Evolutionary conservation across 1,140 invertebrate genomes (phyloP).

Genomic region (Trypoxylus dichotomus): DNA sequence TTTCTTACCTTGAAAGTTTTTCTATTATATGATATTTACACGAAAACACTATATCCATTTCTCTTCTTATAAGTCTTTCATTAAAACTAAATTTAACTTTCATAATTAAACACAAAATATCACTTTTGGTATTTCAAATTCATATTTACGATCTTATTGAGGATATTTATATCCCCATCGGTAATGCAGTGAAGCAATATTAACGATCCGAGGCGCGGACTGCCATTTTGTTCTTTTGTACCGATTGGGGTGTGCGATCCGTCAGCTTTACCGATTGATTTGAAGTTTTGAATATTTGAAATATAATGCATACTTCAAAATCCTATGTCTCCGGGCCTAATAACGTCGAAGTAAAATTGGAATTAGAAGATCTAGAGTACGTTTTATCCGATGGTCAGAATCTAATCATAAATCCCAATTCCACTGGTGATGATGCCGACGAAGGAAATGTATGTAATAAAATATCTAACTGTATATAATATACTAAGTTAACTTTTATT

Average conservation of each 20-base stretch:
- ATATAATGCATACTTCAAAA: conserved; percentile 10
- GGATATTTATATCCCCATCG: neutral
- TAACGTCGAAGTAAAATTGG: neutral
- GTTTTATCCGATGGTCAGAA: neutral
- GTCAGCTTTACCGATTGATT: conserved; percentile 18
- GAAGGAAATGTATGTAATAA: neutral
- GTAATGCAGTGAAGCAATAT: neutral
- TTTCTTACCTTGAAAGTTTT: too few relatives aligned
- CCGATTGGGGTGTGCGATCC: conserved; percentile 14
- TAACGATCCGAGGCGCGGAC: neutral
- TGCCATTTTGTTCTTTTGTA: conserved; percentile 22
- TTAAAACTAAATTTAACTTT: too few relatives aligned
- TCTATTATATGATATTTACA: too few relatives aligned
- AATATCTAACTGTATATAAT: neutral
- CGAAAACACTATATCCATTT: too few relatives aligned
- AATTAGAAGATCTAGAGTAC: neutral
- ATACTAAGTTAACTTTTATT: neutral
- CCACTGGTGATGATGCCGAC: neutral
- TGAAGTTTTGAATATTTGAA: conserved; percentile 23
- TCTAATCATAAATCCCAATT: neutral
- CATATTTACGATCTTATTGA: too few relatives aligned
- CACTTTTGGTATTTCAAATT: too few relatives aligned
- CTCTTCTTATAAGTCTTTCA: too few relatives aligned
- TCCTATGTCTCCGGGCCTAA: neutral
- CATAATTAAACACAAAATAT: too few relatives aligned